Evolutionary conservation across 2,113 vertebrate genomes (phyloP), one percentile per base, ranked within the genome.

Genomic region (Takifugu bimaculatus): DNA sequence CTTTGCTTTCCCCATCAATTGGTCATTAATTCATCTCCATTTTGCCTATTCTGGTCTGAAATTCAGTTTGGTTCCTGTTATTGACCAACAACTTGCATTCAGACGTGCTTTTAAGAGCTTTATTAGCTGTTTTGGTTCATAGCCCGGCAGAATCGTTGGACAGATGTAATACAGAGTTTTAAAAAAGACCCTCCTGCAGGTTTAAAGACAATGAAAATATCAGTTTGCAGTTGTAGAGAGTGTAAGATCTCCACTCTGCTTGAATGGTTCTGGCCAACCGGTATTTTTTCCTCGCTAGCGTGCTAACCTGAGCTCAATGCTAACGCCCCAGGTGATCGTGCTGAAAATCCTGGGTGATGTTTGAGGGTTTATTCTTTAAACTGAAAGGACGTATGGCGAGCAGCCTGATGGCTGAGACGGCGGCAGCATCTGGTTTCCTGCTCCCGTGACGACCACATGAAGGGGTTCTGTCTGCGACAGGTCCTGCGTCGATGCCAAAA

Each of bases 381-480:
- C 32, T 77, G 20, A 53, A 57, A 69, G 68, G 68, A 50, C 49
- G 62, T 71, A 72, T 81, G 61, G 67, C 72, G 75, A 76, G 80
- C 84, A 85, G 79, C 71, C 71, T 85, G 72, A 65, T 59, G 70
- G 63, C 65, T 52, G 54, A 76, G 72, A 75, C 60, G 44, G 72
- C 68, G 74, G 56, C 62, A n/a, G 79, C 82, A 82, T 86, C 78
- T 82, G 77, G 65, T 78, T 77, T 39, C 13, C 2, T 1, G 26
- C 58, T 61, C 63, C 63, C 49, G 76, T 83, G 76, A 64, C 75
- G 76, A 79, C 78, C 85, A 88, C 72, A 77, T 83, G 82, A 79
- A 39, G 35, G 70, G 57, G 65, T 58, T 25, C 39, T 58, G 72
- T 70, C 74, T 77, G 65, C 49, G 74, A 75, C 77, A 75, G 75